A percentile compares a stretch with the other conserved stretches of the same genome.
phyloP scores from a whole-genome alignment of 2,797 vertebrate genomes.

The Argentina silus region DNA sequence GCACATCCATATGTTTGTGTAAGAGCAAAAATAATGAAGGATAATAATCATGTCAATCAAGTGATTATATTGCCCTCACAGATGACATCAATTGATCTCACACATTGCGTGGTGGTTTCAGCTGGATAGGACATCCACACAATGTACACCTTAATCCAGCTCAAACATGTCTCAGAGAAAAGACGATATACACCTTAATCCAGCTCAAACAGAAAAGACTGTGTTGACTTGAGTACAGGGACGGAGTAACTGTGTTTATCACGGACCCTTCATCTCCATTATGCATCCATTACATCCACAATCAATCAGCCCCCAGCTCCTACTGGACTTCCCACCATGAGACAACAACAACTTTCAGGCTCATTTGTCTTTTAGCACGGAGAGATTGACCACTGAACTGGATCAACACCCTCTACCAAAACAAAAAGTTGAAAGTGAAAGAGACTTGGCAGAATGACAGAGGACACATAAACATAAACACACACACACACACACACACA shows the following conservation, averaged over 20 bases:
- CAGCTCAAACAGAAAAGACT: neutral
- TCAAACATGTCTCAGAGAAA: no score
- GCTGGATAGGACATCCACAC: no score
- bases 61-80: no score
- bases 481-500: neutral
- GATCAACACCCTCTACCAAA: neutral
- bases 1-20: no score
- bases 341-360: neutral
- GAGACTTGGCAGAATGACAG: neutral
- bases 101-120: no score
- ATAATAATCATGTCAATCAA: no score
- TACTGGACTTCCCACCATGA: neutral
- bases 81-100: no score
- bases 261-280: neutral
- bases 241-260: neutral
- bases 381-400: neutral
- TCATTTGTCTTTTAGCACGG: neutral
- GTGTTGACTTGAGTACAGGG: neutral
- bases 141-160: no score
- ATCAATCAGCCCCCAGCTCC: neutral
- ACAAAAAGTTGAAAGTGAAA: constrained; percentile 8
- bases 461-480: neutral
- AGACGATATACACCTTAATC: neutral
- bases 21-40: no score
- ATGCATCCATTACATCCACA: constrained; percentile 1